phyloP scores from a whole-genome alignment of 2,797 vertebrate species.

The Pygocentrus nattereri region DNA sequence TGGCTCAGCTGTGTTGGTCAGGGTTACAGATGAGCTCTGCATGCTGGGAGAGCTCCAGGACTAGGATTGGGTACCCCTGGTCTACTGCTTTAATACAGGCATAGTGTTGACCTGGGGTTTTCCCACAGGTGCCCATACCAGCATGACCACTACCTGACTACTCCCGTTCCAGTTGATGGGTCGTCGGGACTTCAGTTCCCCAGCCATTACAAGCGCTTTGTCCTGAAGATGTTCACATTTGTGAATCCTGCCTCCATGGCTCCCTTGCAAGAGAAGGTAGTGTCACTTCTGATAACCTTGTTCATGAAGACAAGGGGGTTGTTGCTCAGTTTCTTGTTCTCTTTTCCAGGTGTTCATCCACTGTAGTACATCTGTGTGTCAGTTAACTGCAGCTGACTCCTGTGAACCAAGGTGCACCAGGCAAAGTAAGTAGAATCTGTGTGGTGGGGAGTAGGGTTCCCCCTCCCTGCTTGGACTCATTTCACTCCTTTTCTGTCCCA shows the following conservation, averaged over 20 bases:
- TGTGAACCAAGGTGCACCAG: constrained; percentile 71
- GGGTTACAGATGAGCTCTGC: no score
- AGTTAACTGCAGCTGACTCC: constrained; percentile 36
- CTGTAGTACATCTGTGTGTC: constrained; percentile 71
- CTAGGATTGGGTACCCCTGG: no score
- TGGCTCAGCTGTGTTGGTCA: no score
- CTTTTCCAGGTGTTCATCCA: constrained; percentile 61
- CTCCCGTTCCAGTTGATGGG: constrained; percentile 51
- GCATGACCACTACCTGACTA: constrained; percentile 26
- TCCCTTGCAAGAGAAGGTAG: no score
- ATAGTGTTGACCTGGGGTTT: no score
- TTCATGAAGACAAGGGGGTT: no score
- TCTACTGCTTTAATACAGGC: no score
- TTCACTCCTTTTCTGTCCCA: background rate
- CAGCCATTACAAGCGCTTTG: constrained; percentile 69
- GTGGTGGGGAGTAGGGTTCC: no score
- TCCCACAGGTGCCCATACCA: background rate
- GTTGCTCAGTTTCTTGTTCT: no score
- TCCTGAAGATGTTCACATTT: constrained; percentile 76
- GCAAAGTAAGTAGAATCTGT: constrained; percentile 62
- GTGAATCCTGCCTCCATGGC: no score
- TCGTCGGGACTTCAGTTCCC: constrained; percentile 62
- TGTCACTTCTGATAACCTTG: no score
- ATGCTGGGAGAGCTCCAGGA: no score
- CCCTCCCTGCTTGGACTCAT: constrained; percentile 18